A percentile compares a stretch with the other conserved stretches of the same genome.
Conservation (phyloP, 2,113 vertebrate genomes). For the Nibea albiflora region DNA sequence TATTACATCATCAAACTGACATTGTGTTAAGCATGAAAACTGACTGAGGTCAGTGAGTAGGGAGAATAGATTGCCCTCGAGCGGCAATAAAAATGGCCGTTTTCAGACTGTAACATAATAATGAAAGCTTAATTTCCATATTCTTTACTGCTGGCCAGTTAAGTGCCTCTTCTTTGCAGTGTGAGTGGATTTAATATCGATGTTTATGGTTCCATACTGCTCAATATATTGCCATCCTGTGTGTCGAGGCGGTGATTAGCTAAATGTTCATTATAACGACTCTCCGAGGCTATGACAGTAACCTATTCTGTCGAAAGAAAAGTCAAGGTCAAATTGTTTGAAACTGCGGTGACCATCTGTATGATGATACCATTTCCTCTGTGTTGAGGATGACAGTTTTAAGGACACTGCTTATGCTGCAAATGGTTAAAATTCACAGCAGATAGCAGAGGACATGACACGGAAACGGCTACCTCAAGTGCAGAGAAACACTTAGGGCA, state of each 20-base stretch:
- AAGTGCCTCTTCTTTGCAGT: constrained; percentile 66
- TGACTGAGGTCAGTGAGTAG: constrained; percentile 57
- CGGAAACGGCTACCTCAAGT: too few relatives aligned
- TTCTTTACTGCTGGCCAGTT: constrained; percentile 65
- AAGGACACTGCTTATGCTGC: constrained; percentile 7
- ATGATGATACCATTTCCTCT: constrained; percentile 1
- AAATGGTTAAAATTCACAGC: background rate
- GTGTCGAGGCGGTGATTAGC: constrained; percentile 64
- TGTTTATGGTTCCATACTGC: constrained; percentile 63
- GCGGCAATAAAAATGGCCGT: constrained; percentile 62
- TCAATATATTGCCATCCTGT: constrained; percentile 45
- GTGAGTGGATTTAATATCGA: constrained; percentile 64
- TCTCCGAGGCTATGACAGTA: constrained; percentile 34
- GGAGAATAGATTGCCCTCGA: constrained; percentile 57
- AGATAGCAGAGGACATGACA: too few relatives aligned
- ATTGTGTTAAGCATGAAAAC: constrained; percentile 52
- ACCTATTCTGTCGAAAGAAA: constrained; percentile 43
- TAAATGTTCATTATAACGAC: constrained; percentile 59
- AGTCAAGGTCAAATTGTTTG: constrained; percentile 53
- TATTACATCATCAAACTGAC: constrained; percentile 70
- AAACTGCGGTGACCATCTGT: constrained; percentile 41
- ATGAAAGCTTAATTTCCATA: constrained; percentile 70
- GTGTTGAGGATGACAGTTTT: constrained; percentile 12
- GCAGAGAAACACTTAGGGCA: too few relatives aligned
- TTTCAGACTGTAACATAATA: constrained; percentile 70